Evolutionary conservation across 2,888 invertebrate species (phyloP).

Genomic region (Mesorhabditis spiculigera): DNA sequence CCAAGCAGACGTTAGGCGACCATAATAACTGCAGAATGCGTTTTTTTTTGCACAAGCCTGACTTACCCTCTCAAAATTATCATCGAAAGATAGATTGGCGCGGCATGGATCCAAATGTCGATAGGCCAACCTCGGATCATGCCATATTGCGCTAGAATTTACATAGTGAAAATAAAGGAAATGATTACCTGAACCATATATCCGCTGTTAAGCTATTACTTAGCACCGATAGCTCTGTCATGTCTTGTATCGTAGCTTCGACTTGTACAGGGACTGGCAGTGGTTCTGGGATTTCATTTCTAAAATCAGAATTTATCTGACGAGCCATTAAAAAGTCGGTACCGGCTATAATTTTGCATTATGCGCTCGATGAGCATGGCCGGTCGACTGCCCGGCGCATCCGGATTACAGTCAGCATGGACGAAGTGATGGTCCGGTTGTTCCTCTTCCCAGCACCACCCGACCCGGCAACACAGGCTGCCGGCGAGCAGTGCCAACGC

Average conservation of each 20-base stretch:
- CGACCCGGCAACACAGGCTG: background rate
- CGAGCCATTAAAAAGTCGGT: slow-evolving; percentile 3
- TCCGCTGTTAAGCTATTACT: slow-evolving; percentile 53
- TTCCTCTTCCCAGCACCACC: slow-evolving; percentile 1
- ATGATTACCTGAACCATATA: slow-evolving; percentile 49
- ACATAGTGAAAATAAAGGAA: background rate
- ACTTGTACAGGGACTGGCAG: slow-evolving; percentile 45
- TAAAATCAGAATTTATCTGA: background rate
- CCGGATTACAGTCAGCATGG: background rate
- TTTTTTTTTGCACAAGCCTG: background rate
- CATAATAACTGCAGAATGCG: slow-evolving; percentile 39
- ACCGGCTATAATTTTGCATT: slow-evolving; percentile 16
- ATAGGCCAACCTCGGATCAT: slow-evolving; percentile 48
- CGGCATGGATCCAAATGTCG: slow-evolving; percentile 46
- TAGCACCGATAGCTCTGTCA: slow-evolving; percentile 51
- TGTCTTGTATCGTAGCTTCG: slow-evolving; percentile 54
- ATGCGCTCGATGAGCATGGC: slow-evolving; percentile 15
- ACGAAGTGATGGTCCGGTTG: background rate
- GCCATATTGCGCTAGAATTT: slow-evolving; percentile 46
- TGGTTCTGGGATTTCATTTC: slow-evolving; percentile 24
- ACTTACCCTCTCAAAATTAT: slow-evolving; percentile 48
- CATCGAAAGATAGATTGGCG: slow-evolving; percentile 51
- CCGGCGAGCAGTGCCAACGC: background rate
- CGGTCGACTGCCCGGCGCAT: slow-evolving; percentile 2
- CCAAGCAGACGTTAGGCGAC: slow-evolving; percentile 54